Evolutionary conservation across 2,888 invertebrate genomes (phyloP).

Genomic region (Leptodirus hochenwartii): DNA sequence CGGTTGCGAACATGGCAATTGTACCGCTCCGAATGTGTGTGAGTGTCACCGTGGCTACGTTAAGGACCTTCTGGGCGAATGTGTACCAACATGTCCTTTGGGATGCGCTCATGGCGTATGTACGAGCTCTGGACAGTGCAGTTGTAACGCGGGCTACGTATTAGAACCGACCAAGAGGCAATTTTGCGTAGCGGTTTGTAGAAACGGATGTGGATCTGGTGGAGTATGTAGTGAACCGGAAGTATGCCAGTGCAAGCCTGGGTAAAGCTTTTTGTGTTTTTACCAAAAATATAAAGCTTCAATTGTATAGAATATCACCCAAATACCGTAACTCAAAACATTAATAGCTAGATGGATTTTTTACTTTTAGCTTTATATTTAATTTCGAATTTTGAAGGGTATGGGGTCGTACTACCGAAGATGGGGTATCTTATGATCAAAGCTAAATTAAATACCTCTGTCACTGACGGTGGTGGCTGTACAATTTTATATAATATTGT

Average conservation of each 20-base stretch:
- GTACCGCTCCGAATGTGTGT: slow-evolving; percentile 46
- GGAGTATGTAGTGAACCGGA: slow-evolving; percentile 35
- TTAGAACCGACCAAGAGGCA: slow-evolving; percentile 36
- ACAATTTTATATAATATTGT: no score
- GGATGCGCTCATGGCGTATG: slow-evolving; percentile 50
- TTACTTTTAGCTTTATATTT: no score
- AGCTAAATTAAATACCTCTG: no score
- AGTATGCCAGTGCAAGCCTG: slow-evolving; percentile 35
- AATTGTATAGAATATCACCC: no score
- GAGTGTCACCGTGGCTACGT: slow-evolving; percentile 41
- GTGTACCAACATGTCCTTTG: slow-evolving; percentile 47
- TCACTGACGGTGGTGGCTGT: no score
- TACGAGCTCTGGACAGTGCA: slow-evolving; percentile 37
- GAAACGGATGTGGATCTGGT: slow-evolving; percentile 32
- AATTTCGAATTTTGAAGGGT: no score
- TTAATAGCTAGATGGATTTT: no score
- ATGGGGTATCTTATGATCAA: no score
- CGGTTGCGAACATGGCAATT: slow-evolving; percentile 50
- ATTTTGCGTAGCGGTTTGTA: slow-evolving; percentile 43
- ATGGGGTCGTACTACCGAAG: no score
- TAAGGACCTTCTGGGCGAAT: slow-evolving; percentile 30
- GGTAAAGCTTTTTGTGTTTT: slow-evolving; percentile 23
- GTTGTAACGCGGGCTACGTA: slow-evolving; percentile 40
- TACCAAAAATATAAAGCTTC: no score
- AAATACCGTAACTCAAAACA: no score